Evolutionary conservation across 2,113 vertebrate genomes (phyloP).

Genomic region (Philantomba maxwellii): DNA sequence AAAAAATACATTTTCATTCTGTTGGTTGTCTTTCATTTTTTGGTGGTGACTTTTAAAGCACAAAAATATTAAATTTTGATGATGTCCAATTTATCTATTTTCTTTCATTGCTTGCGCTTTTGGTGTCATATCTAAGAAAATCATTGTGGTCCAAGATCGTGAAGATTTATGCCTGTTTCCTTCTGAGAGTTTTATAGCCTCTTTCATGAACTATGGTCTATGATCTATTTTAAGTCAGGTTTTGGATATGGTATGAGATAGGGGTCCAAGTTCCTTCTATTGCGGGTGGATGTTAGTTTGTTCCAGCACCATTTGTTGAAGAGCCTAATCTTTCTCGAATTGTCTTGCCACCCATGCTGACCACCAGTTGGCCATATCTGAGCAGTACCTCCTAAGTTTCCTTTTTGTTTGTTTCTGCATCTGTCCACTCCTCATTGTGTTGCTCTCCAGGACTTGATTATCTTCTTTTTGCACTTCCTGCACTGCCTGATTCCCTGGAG

Average conservation of each 20-base stretch:
- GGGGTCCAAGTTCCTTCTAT: neutral
- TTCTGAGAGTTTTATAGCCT: neutral
- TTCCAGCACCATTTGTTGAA: neutral
- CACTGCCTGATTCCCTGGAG: neutral
- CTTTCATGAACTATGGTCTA: neutral
- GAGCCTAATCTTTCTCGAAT: neutral
- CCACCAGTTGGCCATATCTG: neutral
- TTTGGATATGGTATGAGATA: neutral
- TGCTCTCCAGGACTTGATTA: neutral
- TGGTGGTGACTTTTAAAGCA: neutral
- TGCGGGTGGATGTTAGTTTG: too few species aligned
- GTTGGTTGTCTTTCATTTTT: neutral
- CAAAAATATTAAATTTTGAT: neutral
- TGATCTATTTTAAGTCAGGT: neutral
- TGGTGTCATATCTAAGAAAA: neutral
- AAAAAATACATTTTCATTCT: neutral
- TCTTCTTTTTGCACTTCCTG: neutral
- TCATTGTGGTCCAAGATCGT: neutral
- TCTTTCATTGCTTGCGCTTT: too few species aligned
- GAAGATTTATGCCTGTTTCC: neutral
- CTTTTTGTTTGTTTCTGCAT: neutral
- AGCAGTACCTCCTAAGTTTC: neutral
- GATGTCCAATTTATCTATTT: neutral
- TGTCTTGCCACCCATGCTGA: neutral
- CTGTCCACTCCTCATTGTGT: neutral